phyloP scores from a whole-genome alignment of 1,140 invertebrate genomes.

The Aphaenogaster ashmeadi region DNA sequence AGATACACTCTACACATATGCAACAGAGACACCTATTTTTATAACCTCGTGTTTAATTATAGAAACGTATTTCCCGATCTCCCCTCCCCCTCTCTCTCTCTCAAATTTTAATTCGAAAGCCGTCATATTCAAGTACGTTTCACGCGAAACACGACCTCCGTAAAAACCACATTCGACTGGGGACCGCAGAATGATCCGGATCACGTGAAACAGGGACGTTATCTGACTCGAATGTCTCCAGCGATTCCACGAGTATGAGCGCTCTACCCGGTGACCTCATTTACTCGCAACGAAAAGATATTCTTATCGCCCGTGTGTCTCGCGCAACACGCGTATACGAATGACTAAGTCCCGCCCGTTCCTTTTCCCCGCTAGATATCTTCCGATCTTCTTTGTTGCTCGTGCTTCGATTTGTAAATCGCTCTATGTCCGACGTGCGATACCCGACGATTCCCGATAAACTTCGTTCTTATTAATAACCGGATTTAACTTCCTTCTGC shows the following conservation, averaged over 20 bases:
- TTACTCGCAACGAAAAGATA: conserved; percentile 36
- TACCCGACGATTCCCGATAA: neutral
- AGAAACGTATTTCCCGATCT: neutral
- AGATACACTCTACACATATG: neutral
- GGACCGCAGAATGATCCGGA: neutral
- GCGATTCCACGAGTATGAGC: neutral
- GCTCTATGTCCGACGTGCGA: neutral
- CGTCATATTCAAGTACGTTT: neutral
- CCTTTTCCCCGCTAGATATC: neutral
- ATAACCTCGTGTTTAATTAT: neutral
- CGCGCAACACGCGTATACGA: neutral
- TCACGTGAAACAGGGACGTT: neutral
- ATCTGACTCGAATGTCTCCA: neutral
- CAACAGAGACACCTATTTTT: neutral
- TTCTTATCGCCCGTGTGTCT: conserved; percentile 35
- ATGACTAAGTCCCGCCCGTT: neutral
- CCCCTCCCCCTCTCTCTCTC: too few species aligned
- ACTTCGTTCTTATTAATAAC: neutral
- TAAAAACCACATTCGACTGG: neutral
- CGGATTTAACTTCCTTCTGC: neutral
- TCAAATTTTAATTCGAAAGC: neutral
- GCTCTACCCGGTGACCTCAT: neutral
- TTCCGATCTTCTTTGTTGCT: neutral
- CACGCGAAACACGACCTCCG: neutral
- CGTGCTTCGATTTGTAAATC: conserved; percentile 23